Conservation (phyloP, 2,113 vertebrate species). For the Climacteris rufus region DNA sequence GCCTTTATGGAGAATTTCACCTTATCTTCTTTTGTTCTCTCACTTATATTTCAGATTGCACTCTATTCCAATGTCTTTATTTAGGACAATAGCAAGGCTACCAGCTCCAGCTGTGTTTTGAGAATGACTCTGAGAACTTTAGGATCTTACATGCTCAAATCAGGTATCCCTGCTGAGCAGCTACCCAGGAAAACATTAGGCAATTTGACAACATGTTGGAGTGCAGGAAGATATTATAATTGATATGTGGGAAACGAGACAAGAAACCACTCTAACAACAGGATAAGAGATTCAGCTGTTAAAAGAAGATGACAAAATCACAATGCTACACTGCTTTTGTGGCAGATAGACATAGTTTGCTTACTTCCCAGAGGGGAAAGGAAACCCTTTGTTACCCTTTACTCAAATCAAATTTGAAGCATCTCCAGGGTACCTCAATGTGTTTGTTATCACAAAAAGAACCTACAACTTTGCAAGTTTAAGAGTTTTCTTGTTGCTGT, state of each 20-base stretch:
- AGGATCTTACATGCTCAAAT: not conserved
- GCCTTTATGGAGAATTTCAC: not conserved
- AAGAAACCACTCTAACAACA: not conserved
- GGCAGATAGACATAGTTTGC: not conserved
- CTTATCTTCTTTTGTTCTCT: not conserved
- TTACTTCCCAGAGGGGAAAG: not conserved
- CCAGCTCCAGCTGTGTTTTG: not conserved
- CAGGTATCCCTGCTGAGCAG: not conserved
- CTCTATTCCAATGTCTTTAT: not conserved
- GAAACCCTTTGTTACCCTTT: not conserved
- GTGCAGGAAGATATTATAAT: not conserved
- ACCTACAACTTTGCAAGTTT: not conserved
- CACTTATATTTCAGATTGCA: not conserved
- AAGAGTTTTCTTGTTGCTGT: not conserved
- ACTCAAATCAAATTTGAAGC: not conserved
- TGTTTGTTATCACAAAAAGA: not conserved
- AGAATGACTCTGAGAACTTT: not conserved
- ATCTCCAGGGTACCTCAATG: not conserved
- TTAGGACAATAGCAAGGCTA: not conserved
- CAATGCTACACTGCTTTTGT: not conserved
- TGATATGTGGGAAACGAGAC: not conserved
- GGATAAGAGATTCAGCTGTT: not conserved
- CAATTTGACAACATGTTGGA: not conserved
- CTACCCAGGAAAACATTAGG: not conserved
- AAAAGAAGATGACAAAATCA: not conserved